These are phyloP conservation scores for Heterotis niloticus DNA, from an alignment of 2,113 vertebrate genomes.

Conservation along the genomic window DNA sequence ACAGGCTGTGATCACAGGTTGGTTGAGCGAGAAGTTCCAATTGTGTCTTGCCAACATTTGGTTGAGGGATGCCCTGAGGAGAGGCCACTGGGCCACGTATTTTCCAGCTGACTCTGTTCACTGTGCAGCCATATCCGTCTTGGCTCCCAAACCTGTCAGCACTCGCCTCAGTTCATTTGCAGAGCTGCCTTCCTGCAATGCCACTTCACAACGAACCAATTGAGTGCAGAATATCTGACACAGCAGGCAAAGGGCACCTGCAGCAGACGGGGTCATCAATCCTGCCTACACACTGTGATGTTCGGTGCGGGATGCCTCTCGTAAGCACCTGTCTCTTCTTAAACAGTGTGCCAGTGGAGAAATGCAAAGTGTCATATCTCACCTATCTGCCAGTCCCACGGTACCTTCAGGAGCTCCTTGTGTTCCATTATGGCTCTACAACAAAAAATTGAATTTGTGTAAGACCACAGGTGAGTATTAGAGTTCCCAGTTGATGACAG, in stretches of 20 bases:
- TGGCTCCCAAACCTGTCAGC: neutral
- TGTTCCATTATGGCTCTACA: conserved; percentile 92
- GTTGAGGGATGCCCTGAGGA: neutral
- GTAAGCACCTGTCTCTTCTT: neutral
- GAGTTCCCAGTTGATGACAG: conserved; percentile 1
- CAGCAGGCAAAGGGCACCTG: conserved; percentile 30
- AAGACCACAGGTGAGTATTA: conserved; percentile 28
- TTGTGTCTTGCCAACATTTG: neutral
- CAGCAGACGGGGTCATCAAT: conserved; percentile 29
- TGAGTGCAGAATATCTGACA: conserved; percentile 35
- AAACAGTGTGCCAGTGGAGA: neutral
- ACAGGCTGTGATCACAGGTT: too few relatives aligned
- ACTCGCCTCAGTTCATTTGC: conserved; percentile 19
- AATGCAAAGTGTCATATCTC: conserved; percentile 47
- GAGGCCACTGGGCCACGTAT: neutral
- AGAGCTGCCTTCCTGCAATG: conserved; percentile 41
- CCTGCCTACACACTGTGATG: conserved; percentile 11
- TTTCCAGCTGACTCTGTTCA: neutral
- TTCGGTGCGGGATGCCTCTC: neutral
- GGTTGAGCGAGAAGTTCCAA: neutral
- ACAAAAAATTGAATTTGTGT: conserved; percentile 48
- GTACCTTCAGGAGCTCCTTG: conserved; percentile 89
- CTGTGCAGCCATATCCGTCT: neutral
- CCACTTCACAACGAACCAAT: conserved; percentile 37
- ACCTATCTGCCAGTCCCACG: conserved; percentile 98